These are phyloP conservation scores for Pterophyllum scalare DNA, from an alignment of 2,113 vertebrate species.

Conservation along the genomic window DNA sequence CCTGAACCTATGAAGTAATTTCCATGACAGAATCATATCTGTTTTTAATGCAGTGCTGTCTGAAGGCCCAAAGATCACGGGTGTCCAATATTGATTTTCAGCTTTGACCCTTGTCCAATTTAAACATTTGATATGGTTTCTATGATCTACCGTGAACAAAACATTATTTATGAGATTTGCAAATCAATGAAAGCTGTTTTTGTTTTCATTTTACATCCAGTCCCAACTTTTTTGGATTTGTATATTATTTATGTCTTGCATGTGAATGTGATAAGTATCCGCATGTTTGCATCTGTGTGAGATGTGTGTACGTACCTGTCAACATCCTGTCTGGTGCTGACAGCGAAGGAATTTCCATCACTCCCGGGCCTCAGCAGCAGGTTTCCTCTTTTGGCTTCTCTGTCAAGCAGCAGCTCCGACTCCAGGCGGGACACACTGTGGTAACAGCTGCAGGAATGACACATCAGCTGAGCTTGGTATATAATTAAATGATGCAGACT, in stretches of 20 bases:
- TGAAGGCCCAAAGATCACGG: no score
- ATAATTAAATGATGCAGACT: not conserved
- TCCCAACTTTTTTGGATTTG: not conserved
- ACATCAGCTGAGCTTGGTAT: not conserved
- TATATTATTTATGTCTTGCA: not conserved
- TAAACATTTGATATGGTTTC: not conserved
- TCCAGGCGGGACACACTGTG: slow-evolving; percentile 79
- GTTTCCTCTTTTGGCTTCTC: slow-evolving; percentile 78
- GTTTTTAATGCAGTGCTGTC: no score
- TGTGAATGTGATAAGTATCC: no score
- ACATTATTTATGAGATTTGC: not conserved
- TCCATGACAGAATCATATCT: no score
- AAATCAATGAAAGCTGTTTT: not conserved
- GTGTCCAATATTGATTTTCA: no score
- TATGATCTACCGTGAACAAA: not conserved
- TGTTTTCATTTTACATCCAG: not conserved
- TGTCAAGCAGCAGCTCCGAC: slow-evolving; percentile 82
- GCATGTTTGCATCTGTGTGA: not conserved
- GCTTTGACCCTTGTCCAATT: no score
- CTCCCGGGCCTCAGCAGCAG: slow-evolving; percentile 83
- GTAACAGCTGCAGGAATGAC: slow-evolving; percentile 77
- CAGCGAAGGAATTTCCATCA: slow-evolving; percentile 64
- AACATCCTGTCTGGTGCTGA: slow-evolving; percentile 81
- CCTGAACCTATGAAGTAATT: no score
- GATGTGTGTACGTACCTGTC: slow-evolving; percentile 67